Conservation (phyloP, 2,113 vertebrate genomes). For the Mus spicilegus region DNA sequence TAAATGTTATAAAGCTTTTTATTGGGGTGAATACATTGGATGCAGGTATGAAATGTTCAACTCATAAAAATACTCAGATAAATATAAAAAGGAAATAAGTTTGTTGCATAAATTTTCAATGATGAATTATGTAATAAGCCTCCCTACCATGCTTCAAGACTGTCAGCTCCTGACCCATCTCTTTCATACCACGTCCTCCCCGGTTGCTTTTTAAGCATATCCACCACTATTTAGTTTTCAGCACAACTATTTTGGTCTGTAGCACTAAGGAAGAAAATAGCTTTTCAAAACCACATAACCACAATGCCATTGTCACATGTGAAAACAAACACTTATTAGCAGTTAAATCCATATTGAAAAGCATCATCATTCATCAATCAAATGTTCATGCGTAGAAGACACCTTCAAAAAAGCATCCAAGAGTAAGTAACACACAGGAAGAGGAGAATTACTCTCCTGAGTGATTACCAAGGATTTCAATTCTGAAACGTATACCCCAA, state of each 20-base stretch:
- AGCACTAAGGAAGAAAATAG: background rate
- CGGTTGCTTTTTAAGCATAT: background rate
- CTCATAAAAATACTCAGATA: background rate
- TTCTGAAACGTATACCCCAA: slow-evolving; percentile 62
- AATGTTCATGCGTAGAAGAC: background rate
- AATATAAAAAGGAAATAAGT: background rate
- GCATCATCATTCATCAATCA: slow-evolving; percentile 5
- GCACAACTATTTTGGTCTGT: background rate
- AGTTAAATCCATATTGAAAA: slow-evolving; percentile 34
- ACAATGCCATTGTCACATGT: slow-evolving; percentile 9
- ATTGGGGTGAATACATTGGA: background rate
- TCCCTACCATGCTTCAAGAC: background rate
- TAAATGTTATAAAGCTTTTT: slow-evolving; percentile 7
- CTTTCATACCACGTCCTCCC: background rate
- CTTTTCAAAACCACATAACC: slow-evolving; percentile 41
- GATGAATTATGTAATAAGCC: background rate
- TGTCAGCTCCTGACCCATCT: background rate
- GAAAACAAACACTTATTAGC: slow-evolving; percentile 17
- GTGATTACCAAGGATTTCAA: slow-evolving; percentile 30
- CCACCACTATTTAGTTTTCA: background rate
- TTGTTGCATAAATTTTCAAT: slow-evolving; percentile 31
- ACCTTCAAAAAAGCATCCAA: background rate
- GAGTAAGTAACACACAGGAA: slow-evolving; percentile 16
- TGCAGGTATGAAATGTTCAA: background rate
- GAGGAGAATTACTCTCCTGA: slow-evolving; percentile 36